Evolutionary conservation across 2,888 invertebrate species (phyloP), one percentile per base, ranked within the genome.

Genomic region (Augochlorella aurata): DNA sequence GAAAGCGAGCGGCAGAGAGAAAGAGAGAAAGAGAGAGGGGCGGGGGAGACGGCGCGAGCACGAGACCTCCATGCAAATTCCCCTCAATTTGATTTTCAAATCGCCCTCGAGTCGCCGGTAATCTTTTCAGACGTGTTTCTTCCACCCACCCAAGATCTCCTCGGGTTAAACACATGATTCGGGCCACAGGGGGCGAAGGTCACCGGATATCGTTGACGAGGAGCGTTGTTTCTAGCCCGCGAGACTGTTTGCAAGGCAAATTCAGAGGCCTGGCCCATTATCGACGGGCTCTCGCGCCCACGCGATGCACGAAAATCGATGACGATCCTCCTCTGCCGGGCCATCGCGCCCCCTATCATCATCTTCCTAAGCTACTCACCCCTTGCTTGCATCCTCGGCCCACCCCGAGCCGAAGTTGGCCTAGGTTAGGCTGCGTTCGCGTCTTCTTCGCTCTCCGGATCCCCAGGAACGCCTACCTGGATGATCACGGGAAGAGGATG

Each of bases 291-390:
- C 79, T 85, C 69, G 66, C 79, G 74, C 68, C 81, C 82, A 74
- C 76, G 70, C 79, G 72, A 76, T 73, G 71, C 82, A 75, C 83
- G 81, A 87, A 85, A 87, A 87, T 87, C 86, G 82, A 87, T 87
- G 87, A 63, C 63, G 10, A 70, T 68, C 69, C 72, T 81, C 75
- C 24, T 58, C 54, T 58, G 38, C 14, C 82, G 16, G 16, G 8
- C 29, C 29, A 18, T 61, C 68, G 16, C 80, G 63, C 65, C 61
- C 92, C 92, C 91, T 93, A 94, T 94, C 92, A 45, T 44, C 50
- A 93, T 93, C 74, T 65, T 47, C n/a, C 12, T 58, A 21, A 16
- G 63, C 49, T 21, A 1, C 54, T 44, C 79, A 54, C 47, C 74
- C 83, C 68, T 58, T 58, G 63, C 61, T 29, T n/a, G 29, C 38